phyloP scores from a whole-genome alignment of 2,113 vertebrate genomes.

The Rhizomys pruinosus region DNA sequence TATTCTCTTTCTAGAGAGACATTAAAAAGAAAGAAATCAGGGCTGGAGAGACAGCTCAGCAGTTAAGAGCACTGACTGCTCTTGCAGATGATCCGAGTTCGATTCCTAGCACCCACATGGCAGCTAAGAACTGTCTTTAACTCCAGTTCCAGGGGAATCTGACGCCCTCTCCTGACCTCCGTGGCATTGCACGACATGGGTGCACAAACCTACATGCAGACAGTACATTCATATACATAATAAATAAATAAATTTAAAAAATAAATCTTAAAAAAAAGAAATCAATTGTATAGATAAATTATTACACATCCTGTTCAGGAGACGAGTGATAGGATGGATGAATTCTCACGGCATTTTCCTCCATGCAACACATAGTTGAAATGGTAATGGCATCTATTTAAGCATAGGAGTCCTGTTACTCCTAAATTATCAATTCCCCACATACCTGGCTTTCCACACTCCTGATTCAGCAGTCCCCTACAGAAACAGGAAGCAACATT shows the following conservation, averaged over 20 bases:
- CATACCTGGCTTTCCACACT: neutral
- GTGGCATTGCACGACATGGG: too few relatives aligned
- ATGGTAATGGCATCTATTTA: neutral
- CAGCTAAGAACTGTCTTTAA: too few relatives aligned
- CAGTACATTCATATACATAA: too few relatives aligned
- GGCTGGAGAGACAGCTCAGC: too few relatives aligned
- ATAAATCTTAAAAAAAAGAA: too few relatives aligned
- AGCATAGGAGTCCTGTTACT: neutral
- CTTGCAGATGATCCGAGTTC: too few relatives aligned
- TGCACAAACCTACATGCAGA: too few relatives aligned
- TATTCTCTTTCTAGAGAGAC: neutral
- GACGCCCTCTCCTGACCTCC: too few relatives aligned
- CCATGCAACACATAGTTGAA: neutral
- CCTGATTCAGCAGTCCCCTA: neutral
- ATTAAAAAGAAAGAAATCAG: neutral
- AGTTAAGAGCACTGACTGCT: too few relatives aligned
- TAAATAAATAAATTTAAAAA: too few relatives aligned
- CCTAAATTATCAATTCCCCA: neutral
- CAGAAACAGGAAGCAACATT: neutral
- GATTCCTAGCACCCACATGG: too few relatives aligned
- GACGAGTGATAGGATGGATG: neutral
- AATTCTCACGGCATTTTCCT: neutral
- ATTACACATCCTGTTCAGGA: neutral
- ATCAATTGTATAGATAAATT: neutral
- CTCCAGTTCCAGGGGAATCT: too few relatives aligned